A percentile compares a stretch with the other conserved stretches of the same genome.
Evolutionary conservation across 2,113 vertebrate species (phyloP).

Genomic region (Phycodurus eques): DNA sequence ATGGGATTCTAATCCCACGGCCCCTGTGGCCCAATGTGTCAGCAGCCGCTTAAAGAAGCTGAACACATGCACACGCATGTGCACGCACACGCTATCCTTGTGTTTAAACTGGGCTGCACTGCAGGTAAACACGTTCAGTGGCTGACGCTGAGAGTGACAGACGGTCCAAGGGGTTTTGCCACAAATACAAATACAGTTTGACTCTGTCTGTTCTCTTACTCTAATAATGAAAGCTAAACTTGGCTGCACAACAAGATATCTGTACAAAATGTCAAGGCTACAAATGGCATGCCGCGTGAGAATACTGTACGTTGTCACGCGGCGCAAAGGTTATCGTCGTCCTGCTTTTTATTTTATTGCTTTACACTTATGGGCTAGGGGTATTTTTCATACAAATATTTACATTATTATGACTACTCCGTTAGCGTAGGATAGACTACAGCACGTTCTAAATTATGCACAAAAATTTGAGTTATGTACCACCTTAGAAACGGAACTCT

Average conservation of each 20-base stretch:
- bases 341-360: neutral
- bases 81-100: neutral
- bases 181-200: slow-evolving; percentile 34
- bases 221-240: slow-evolving; percentile 19
- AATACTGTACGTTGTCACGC: neutral
- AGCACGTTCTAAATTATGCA: neutral
- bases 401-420: neutral
- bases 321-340: neutral
- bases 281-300: neutral
- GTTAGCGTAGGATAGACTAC: neutral
- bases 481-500: no score
- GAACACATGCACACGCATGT: neutral
- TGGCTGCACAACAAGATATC: slow-evolving; percentile 4
- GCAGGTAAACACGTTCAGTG: slow-evolving; percentile 34
- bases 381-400: neutral
- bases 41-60: slow-evolving; percentile 26
- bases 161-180: slow-evolving; percentile 19
- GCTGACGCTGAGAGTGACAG: slow-evolving; percentile 25
- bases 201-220: slow-evolving; percentile 8
- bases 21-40: slow-evolving; percentile 37
- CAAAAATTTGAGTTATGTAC: no score
- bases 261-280: neutral
- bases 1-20: slow-evolving; percentile 19
- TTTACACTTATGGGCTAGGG: neutral
- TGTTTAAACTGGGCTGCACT: slow-evolving; percentile 31